These are phyloP conservation scores for Bujurquina vittata DNA, from an alignment of 2,113 vertebrate genomes.

Conservation along the genomic window DNA sequence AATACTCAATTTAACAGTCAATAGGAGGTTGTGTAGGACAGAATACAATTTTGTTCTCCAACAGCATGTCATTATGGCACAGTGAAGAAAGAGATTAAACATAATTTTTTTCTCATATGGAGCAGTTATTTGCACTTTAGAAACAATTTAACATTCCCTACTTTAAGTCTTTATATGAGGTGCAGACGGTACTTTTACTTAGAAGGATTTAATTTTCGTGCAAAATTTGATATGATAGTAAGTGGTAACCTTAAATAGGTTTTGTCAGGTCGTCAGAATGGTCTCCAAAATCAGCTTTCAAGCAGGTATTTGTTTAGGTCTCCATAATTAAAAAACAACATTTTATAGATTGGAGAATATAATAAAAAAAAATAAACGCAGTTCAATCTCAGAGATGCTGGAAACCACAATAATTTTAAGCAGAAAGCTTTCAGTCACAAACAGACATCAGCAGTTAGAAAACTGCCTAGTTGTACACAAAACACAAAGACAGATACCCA, in stretches of 20 bases:
- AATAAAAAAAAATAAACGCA: no score
- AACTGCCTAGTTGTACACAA: neutral
- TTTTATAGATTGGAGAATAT: neutral
- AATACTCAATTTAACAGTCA: neutral
- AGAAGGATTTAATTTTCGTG: neutral
- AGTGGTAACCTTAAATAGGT: neutral
- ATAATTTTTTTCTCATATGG: neutral
- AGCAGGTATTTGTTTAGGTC: neutral
- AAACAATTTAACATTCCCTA: neutral
- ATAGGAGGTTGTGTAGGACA: neutral
- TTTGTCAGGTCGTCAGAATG: neutral
- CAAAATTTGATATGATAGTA: neutral
- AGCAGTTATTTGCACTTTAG: neutral
- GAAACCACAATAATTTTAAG: neutral
- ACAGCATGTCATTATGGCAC: neutral
- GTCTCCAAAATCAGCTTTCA: neutral
- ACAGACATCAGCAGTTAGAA: neutral
- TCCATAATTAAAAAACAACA: neutral
- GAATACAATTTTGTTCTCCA: neutral
- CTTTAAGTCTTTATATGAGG: neutral
- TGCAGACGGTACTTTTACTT: neutral
- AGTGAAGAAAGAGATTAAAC: neutral
- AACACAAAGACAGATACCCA: neutral
- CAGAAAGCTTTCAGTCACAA: neutral
- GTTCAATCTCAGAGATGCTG: neutral